These are phyloP conservation scores for Morpho deidamia DNA, from an alignment of 2,888 invertebrate genomes.

Conservation along the genomic window DNA sequence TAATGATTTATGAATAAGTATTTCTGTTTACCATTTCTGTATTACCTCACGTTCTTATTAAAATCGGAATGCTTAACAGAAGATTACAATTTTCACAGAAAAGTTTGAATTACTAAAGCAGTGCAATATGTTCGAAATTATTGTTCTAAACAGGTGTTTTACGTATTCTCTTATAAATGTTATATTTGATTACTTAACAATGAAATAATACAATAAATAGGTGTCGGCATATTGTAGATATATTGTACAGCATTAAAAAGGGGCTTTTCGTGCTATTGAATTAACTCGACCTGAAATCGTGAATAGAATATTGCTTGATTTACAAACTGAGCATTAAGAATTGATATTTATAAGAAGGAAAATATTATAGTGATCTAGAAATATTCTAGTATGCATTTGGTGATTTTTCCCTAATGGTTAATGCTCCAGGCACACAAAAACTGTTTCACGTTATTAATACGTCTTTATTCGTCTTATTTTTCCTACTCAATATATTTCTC, in stretches of 20 bases:
- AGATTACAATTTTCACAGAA: conserved; percentile 14
- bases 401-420: too few species aligned
- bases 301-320: too few species aligned
- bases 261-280: conserved; percentile 21
- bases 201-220: conserved; percentile 46
- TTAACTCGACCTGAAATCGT: background rate
- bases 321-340: too few species aligned
- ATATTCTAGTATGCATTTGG: too few species aligned
- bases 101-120: background rate
- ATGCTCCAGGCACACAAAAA: too few species aligned
- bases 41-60: background rate
- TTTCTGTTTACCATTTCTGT: background rate
- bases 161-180: conserved; percentile 8
- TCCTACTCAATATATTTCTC: too few species aligned
- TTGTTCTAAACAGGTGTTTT: conserved; percentile 12
- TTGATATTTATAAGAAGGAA: too few species aligned
- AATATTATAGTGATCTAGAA: too few species aligned
- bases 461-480: too few species aligned
- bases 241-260: conserved; percentile 50
- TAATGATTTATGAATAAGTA: background rate
- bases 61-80: conserved; percentile 14
- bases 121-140: conserved; percentile 20
- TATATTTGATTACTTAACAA: conserved; percentile 38
- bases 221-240: conserved; percentile 53
- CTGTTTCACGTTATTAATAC: too few species aligned